Evolutionary conservation across 2,888 invertebrate species (phyloP).

Genomic region (Hyles lineata): DNA sequence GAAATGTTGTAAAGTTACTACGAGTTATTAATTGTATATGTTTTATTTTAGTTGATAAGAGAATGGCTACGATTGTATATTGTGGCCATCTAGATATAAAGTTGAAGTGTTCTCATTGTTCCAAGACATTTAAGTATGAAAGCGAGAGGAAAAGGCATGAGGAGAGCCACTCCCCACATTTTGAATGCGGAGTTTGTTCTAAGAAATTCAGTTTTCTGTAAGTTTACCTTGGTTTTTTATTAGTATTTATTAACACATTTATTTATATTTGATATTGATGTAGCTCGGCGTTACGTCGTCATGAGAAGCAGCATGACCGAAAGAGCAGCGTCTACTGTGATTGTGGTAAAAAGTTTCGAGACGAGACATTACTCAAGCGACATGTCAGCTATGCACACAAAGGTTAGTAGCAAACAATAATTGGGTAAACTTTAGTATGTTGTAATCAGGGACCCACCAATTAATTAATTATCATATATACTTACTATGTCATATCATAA

Average conservation of each 20-base stretch:
- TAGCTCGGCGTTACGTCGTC: constrained; percentile 74
- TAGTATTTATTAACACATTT: background rate
- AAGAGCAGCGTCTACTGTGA: constrained; percentile 66
- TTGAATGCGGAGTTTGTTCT: constrained; percentile 70
- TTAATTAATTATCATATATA: background rate
- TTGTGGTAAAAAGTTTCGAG: constrained; percentile 70
- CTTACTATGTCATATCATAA: background rate
- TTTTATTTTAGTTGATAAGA: background rate
- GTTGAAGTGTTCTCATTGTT: constrained; percentile 63
- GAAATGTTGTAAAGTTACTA: background rate
- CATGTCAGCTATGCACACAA: constrained; percentile 78
- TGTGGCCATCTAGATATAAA: constrained; percentile 35
- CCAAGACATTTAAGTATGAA: constrained; percentile 72
- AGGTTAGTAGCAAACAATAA: constrained; percentile 52
- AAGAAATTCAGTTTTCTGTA: constrained; percentile 80
- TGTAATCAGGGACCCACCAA: too few species aligned
- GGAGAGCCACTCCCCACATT: constrained; percentile 70
- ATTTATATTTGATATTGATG: constrained; percentile 22
- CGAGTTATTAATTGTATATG: background rate
- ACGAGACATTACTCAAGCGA: constrained; percentile 68
- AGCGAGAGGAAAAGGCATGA: constrained; percentile 77
- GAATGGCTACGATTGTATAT: constrained; percentile 10
- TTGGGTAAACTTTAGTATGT: too few species aligned
- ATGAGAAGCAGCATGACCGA: constrained; percentile 76
- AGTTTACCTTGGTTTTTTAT: constrained; percentile 48